These are phyloP conservation scores for Orius insidiosus DNA, from an alignment of 1,140 invertebrate species.

Conservation along the genomic window DNA sequence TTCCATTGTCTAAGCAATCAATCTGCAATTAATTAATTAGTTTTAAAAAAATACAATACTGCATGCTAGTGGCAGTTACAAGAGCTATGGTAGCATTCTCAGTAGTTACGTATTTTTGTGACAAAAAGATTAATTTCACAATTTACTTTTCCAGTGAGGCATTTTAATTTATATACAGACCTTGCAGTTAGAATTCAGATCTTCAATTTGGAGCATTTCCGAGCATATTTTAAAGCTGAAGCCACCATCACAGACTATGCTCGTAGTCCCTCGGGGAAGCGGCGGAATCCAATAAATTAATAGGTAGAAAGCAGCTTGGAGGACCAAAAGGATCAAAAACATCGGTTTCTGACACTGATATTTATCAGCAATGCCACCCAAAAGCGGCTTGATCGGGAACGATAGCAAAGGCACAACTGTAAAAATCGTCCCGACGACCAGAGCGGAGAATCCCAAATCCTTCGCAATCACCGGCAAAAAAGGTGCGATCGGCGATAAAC, in stretches of 20 bases:
- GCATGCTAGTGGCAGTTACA: no score
- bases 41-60: no score
- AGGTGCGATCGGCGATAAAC: conserved; percentile 2
- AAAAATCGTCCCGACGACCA: not conserved
- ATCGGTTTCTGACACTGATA: not conserved
- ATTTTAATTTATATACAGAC: no score
- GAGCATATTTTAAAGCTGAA: no score
- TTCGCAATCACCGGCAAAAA: conserved; percentile 10
- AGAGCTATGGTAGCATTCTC: no score
- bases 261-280: not conserved
- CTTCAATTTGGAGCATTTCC: no score
- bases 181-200: no score
- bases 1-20: no score
- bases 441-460: conserved; percentile 5
- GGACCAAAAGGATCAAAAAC: not conserved
- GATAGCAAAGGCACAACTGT: not conserved
- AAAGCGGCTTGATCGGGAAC: not conserved
- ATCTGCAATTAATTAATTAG: no score
- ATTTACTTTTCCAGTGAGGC: no score
- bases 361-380: not conserved
- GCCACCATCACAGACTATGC: not conserved
- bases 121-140: no score
- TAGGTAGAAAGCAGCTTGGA: not conserved
- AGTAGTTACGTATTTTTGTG: no score
- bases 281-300: not conserved